Evolutionary conservation across 2,113 vertebrate species (phyloP).

Genomic region (Erythrocercus mccallii): DNA sequence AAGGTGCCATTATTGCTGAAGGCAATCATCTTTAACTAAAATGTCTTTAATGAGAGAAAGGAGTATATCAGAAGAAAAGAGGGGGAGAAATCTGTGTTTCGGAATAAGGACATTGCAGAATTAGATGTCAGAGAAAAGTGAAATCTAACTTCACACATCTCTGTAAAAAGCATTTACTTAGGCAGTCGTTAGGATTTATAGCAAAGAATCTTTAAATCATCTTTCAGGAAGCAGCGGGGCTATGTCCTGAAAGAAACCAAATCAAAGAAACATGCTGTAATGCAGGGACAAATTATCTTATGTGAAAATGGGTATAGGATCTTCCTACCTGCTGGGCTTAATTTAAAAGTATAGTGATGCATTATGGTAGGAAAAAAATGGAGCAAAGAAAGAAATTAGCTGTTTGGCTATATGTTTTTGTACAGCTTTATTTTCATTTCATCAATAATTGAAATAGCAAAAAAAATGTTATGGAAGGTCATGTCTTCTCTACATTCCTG

Average conservation of each 20-base stretch:
- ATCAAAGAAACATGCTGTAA: neutral
- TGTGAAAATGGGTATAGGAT: neutral
- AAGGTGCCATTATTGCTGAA: neutral
- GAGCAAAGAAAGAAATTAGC: neutral
- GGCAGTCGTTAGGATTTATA: conserved; percentile 13
- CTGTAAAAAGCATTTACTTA: conserved; percentile 3
- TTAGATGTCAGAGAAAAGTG: neutral
- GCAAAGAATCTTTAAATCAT: conserved; percentile 5
- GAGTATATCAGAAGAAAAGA: neutral
- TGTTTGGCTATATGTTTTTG: neutral
- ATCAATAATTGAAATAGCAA: neutral
- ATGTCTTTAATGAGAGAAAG: neutral
- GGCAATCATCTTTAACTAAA: neutral
- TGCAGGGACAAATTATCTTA: neutral
- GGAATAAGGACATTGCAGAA: neutral
- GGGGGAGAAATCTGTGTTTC: fast-evolving
- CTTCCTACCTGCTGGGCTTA: conserved; percentile 33
- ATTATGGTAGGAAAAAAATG: neutral
- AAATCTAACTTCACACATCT: neutral
- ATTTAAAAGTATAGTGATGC: conserved; percentile 14
- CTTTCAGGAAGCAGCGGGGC: conserved; percentile 15
- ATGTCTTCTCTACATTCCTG: neutral
- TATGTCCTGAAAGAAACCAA: neutral
- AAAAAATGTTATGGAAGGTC: neutral
- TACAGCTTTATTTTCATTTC: neutral